Evolutionary conservation across 2,888 invertebrate species (phyloP).

Genomic region (Coecobrya sp.): DNA sequence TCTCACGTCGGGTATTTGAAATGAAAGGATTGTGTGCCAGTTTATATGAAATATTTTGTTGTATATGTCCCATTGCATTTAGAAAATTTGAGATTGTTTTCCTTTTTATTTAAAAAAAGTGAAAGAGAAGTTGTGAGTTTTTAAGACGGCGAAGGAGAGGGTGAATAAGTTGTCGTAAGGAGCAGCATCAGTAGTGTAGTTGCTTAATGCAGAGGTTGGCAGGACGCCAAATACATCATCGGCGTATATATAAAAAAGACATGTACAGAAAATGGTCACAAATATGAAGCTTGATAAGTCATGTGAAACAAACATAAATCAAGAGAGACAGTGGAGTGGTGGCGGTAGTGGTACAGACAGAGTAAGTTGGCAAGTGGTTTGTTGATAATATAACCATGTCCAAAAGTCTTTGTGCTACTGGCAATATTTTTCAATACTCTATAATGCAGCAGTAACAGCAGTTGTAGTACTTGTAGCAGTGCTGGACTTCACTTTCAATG

Average conservation of each 20-base stretch:
- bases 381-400: constrained; percentile 71
- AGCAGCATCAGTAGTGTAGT: not conserved
- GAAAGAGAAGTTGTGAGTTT: constrained; percentile 24
- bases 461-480: constrained; percentile 37
- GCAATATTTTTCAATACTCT: constrained; percentile 35
- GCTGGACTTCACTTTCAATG: constrained; percentile 67
- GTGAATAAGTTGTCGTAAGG: not conserved
- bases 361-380: constrained; percentile 78
- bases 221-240: constrained; percentile 57
- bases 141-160: not conserved
- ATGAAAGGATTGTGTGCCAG: not conserved
- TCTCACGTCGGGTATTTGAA: not conserved
- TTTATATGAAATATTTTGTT: constrained; percentile 9
- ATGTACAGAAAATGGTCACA: constrained; percentile 76
- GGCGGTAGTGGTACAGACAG: constrained; percentile 7
- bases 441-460: not conserved
- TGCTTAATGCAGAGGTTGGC: constrained; percentile 79
- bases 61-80: not conserved
- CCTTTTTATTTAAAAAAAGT: constrained; percentile 4
- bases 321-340: constrained; percentile 74
- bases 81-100: constrained; percentile 15
- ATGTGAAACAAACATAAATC: constrained; percentile 82
- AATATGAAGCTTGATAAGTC: constrained; percentile 82
- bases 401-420: constrained; percentile 33
- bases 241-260: constrained; percentile 39